phyloP scores from a whole-genome alignment of 2,113 vertebrate genomes.

The Seriola quinqueradiata region DNA sequence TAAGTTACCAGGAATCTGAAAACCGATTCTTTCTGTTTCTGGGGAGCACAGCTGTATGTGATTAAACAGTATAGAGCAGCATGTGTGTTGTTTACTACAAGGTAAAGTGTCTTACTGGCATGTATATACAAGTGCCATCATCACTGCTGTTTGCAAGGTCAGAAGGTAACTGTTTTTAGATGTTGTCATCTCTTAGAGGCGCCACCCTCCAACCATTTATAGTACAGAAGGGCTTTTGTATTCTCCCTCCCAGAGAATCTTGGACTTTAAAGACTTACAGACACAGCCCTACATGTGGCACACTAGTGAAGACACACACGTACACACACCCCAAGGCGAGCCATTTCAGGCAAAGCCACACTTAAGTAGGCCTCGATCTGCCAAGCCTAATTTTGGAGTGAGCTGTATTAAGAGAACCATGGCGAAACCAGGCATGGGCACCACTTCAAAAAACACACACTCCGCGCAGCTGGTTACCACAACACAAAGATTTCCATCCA shows the following conservation, averaged over 20 bases:
- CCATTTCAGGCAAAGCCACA: constrained; percentile 80
- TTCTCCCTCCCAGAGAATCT: constrained; percentile 52
- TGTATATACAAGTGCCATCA: constrained; percentile 28
- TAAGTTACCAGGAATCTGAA: constrained; percentile 64
- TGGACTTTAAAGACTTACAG: constrained; percentile 71
- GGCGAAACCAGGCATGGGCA: constrained; percentile 71
- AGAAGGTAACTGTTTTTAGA: constrained; percentile 53
- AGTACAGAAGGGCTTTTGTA: constrained; percentile 79
- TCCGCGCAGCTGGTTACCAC: constrained; percentile 71
- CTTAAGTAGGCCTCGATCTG: constrained; percentile 75
- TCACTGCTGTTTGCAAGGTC: constrained; percentile 35
- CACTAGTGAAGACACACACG: constrained; percentile 52
- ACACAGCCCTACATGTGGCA: constrained; percentile 60
- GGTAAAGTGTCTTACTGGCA: constrained; percentile 7
- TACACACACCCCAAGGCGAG: constrained; percentile 60
- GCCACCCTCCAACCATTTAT: constrained; percentile 56
- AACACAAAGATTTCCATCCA: constrained; percentile 68
- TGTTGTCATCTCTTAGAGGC: constrained; percentile 47
- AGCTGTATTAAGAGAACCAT: constrained; percentile 75
- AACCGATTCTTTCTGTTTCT: constrained; percentile 1
- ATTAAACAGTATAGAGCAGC: constrained; percentile 1
- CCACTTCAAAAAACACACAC: constrained; percentile 80
- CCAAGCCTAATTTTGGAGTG: constrained; percentile 82
- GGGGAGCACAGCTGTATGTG: constrained; percentile 38
- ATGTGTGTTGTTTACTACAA: constrained; percentile 26